Conservation (phyloP, 2,888 invertebrate species). For the Maniola hyperantus region DNA sequence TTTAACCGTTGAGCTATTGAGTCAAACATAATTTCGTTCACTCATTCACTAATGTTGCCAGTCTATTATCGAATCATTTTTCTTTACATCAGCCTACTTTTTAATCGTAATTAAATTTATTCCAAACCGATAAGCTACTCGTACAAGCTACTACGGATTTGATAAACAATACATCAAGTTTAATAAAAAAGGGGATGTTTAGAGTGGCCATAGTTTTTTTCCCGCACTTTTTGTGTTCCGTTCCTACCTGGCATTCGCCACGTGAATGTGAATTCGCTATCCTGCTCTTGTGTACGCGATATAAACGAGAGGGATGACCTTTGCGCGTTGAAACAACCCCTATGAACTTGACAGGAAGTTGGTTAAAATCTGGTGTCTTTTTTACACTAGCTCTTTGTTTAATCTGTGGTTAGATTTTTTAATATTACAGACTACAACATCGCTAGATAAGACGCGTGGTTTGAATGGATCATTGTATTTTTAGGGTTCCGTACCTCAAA, state of each 20-base stretch:
- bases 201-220: slow-evolving; percentile 73
- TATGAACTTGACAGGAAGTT: slow-evolving; percentile 73
- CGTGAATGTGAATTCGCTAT: slow-evolving; percentile 67
- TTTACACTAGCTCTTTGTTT: slow-evolving; percentile 68
- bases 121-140: slow-evolving; percentile 57
- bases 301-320: slow-evolving; percentile 55
- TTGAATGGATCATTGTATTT: slow-evolving; percentile 70
- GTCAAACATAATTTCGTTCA: slow-evolving; percentile 30
- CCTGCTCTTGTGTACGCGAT: slow-evolving; percentile 49
- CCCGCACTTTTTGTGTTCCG: slow-evolving; percentile 70
- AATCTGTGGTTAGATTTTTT: slow-evolving; percentile 69
- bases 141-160: slow-evolving; percentile 68
- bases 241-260: slow-evolving; percentile 73
- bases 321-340: slow-evolving; percentile 65
- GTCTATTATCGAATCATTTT: slow-evolving; percentile 14
- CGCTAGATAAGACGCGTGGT: slow-evolving; percentile 59
- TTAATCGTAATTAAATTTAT: slow-evolving; percentile 33
- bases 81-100: background rate
- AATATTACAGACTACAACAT: slow-evolving; percentile 60
- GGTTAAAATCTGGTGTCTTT: slow-evolving; percentile 77
- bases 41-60: slow-evolving; percentile 27
- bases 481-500: too few relatives aligned
- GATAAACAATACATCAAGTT: slow-evolving; percentile 67
- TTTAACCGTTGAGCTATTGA: too few relatives aligned
- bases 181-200: slow-evolving; percentile 75